Conservation (phyloP, 2,888 invertebrate species). For the Latheticus oryzae region DNA sequence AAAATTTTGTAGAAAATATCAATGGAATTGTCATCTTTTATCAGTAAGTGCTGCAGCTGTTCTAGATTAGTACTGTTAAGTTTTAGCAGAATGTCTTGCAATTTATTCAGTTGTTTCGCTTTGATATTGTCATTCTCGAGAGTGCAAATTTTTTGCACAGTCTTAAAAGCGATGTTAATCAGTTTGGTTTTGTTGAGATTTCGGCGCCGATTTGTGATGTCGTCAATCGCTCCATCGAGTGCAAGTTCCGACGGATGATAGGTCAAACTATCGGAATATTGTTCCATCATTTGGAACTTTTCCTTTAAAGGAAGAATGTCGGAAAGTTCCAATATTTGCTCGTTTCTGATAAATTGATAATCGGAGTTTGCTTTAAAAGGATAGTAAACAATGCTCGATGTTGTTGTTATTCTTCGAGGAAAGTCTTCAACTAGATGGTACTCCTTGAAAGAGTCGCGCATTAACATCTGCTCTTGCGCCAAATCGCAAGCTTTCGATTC, state of each 20-base stretch:
- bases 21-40: constrained; percentile 30
- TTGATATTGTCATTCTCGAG: constrained; percentile 57
- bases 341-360: constrained; percentile 60
- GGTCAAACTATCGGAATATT: constrained; percentile 51
- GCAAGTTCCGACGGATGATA: constrained; percentile 47
- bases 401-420: constrained; percentile 50
- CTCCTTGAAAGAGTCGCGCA: constrained; percentile 49
- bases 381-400: constrained; percentile 51
- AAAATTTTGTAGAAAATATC: constrained; percentile 64
- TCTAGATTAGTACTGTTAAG: constrained; percentile 58
- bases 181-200: constrained; percentile 51
- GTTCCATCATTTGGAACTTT: no score
- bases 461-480: constrained; percentile 53
- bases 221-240: constrained; percentile 46
- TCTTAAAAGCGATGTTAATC: no score
- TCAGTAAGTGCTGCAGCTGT: constrained; percentile 51
- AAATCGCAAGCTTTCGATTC: constrained; percentile 55
- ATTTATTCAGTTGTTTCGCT: constrained; percentile 60
- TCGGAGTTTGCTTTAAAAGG: constrained; percentile 55
- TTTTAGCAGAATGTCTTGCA: constrained; percentile 56
- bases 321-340: no score
- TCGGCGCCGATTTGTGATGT: constrained; percentile 60
- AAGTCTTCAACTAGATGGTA: constrained; percentile 52
- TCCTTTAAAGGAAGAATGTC: no score
- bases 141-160: constrained; percentile 55